These are phyloP conservation scores for Oxystoma pomonae DNA, from an alignment of 2,888 invertebrate species.

Conservation along the genomic window DNA sequence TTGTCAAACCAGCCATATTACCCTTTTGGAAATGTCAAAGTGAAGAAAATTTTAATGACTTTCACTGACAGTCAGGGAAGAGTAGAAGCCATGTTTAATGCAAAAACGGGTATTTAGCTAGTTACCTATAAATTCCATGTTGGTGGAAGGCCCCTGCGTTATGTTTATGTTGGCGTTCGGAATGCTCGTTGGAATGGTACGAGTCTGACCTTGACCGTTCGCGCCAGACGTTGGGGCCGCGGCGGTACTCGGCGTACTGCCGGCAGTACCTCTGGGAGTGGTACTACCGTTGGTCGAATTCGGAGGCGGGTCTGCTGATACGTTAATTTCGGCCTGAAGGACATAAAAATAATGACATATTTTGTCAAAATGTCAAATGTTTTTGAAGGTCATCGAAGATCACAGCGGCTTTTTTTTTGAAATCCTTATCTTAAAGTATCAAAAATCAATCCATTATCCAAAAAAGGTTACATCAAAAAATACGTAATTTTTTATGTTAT, in stretches of 20 bases:
- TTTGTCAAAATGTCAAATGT: neutral
- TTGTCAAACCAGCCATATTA: no score
- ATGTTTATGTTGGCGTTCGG: neutral
- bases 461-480: no score
- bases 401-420: no score
- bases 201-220: constrained; percentile 2
- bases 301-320: constrained; percentile 33
- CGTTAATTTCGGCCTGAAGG: constrained; percentile 38
- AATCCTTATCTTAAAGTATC: no score
- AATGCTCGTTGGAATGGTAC: neutral
- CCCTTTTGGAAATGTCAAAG: no score
- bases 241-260: constrained; percentile 24
- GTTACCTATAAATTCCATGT: neutral
- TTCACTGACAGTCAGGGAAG: no score
- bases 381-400: no score
- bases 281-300: constrained; percentile 16
- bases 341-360: constrained; percentile 9
- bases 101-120: no score
- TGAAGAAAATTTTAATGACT: no score
- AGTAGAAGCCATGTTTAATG: no score
- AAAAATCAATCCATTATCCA: no score
- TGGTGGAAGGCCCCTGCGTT: neutral
- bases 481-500: no score
- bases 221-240: constrained; percentile 8
- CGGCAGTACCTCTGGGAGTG: constrained; percentile 24